Base-by-base conservation (phyloP, 2,888 invertebrate species). In the Acronicta psi region DNA sequence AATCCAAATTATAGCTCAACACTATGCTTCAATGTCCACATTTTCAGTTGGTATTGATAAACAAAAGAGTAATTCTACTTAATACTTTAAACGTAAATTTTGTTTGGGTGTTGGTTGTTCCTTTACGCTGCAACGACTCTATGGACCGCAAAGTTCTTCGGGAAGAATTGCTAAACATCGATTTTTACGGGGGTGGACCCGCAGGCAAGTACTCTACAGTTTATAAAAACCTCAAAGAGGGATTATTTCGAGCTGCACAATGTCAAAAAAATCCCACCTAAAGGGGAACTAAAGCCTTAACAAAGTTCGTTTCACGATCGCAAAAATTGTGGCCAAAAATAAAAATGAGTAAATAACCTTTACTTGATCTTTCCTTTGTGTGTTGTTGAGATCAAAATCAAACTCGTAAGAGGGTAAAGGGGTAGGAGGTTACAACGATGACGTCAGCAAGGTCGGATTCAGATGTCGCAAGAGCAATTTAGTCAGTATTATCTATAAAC, bases 291-390 rank as follows among this genome's bases (percentile, higher is more conserved):
- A 37, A 14, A 17, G 34, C 25, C 41, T 52, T 5, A 29, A 14
- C 18, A 37, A 18, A 38, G 16, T 51, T 37, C n/a, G 29, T 3
- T 40, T 41, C 17, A n/a, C 14, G 10, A 34, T 4, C n/a, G 20
- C 14, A 53, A 49, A 45, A 31, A 45, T 29, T 41, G 49, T 13
- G 10, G 44, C 29, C 37, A 14, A 50, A 45, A 68, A 56, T 50
- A 56, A 51, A 45, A 52, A 50, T 40, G 42, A 36, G 25, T 34
- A 47, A 44, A 50, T 56, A 69, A 69, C 45, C 47, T 47, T 38
- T 43, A 51, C 55, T 55, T 59, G 34, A 55, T 69, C 51, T 64
- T 51, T 51, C 59, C 40, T 59, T 73, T 61, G 58, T 63, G 49
- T 62, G 14, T 56, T 47, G 40, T 49, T 1, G 23, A 56, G 57